Conservation (phyloP, 1,140 invertebrate genomes). For the Drosophila lacteicornis region DNA sequence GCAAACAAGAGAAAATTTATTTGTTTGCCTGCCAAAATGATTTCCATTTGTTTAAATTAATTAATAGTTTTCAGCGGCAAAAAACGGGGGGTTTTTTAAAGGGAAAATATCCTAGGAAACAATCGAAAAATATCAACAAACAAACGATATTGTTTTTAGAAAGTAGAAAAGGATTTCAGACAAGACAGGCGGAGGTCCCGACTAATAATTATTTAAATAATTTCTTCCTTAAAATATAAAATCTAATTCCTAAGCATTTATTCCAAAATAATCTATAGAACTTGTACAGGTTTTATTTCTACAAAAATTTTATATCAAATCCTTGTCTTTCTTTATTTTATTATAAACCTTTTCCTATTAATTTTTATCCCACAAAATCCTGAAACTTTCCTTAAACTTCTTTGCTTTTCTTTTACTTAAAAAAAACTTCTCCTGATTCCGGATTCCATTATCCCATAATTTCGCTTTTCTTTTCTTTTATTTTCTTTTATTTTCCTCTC, state of each 20-base stretch:
- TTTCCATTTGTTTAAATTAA: conserved; percentile 75
- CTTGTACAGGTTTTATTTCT: too few relatives aligned
- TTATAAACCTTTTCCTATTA: not conserved
- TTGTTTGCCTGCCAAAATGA: conserved; percentile 55
- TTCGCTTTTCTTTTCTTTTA: conserved; percentile 17
- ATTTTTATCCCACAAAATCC: not conserved
- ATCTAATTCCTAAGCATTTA: too few relatives aligned
- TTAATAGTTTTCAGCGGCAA: conserved; percentile 57
- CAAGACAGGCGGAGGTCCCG: too few relatives aligned
- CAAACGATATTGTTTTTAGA: not conserved
- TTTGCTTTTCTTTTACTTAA: conserved; percentile 13
- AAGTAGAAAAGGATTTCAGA: too few relatives aligned
- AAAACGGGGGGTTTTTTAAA: not conserved
- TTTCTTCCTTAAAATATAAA: too few relatives aligned
- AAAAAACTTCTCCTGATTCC: not conserved
- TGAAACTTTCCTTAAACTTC: conserved; percentile 1
- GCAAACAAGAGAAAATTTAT: conserved; percentile 65
- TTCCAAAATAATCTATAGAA: too few relatives aligned
- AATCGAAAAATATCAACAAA: not conserved
- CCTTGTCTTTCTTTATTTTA: not conserved
- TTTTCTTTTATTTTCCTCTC: not conserved
- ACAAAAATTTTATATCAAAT: too few relatives aligned
- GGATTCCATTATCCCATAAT: conserved; percentile 7
- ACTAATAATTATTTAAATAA: too few relatives aligned
- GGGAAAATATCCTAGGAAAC: not conserved